These are phyloP conservation scores for Augochlorella aurata DNA, from an alignment of 2,888 invertebrate genomes.

Conservation along the genomic window DNA sequence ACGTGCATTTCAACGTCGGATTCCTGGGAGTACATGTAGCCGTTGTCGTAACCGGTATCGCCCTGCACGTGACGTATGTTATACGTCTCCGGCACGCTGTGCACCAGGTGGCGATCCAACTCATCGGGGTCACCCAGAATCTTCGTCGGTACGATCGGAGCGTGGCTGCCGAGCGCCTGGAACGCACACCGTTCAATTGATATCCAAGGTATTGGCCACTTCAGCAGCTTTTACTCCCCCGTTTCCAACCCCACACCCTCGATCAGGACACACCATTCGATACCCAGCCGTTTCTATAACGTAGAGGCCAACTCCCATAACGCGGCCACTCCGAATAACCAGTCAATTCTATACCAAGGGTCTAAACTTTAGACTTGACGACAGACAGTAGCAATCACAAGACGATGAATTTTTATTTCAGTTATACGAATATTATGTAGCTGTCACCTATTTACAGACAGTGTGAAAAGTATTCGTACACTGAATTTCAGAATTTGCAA, in stretches of 20 bases:
- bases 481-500: too few species aligned
- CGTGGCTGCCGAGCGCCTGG: slow-evolving; percentile 88
- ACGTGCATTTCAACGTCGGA: slow-evolving; percentile 83
- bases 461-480: too few species aligned
- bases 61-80: slow-evolving; percentile 78
- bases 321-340: too few species aligned
- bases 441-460: too few species aligned
- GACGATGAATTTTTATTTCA: too few species aligned
- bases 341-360: too few species aligned
- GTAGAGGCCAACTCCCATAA: too few species aligned
- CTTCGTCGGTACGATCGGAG: slow-evolving; percentile 95
- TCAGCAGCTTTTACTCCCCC: background rate
- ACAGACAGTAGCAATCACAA: too few species aligned
- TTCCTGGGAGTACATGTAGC: slow-evolving; percentile 83
- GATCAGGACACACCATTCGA: background rate
- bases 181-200: slow-evolving; percentile 33
- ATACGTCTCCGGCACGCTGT: slow-evolving; percentile 87
- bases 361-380: too few species aligned
- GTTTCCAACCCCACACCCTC: background rate
- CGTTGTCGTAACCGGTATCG: slow-evolving; percentile 79
- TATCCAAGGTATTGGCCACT: slow-evolving; percentile 15
- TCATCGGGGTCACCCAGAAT: slow-evolving; percentile 94
- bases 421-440: too few species aligned
- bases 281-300: background rate
- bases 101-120: slow-evolving; percentile 92